Evolutionary conservation across 1,140 invertebrate genomes (phyloP).

Genomic region (Musca vetustissima): DNA sequence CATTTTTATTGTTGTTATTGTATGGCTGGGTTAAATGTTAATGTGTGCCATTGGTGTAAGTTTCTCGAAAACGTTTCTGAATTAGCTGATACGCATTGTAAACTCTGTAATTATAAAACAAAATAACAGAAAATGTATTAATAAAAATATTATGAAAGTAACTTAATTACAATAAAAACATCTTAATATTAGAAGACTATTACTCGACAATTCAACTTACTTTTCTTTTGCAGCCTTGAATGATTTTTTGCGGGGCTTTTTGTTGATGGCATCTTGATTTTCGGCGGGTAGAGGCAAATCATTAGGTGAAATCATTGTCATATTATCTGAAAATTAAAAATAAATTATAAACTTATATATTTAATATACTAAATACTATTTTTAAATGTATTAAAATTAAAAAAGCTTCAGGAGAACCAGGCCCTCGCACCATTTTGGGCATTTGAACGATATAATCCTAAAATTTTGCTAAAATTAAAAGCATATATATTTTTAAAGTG

Average conservation of each 20-base stretch:
- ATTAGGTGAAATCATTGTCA: constrained; percentile 62
- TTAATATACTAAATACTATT: no score
- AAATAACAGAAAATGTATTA: constrained; percentile 8
- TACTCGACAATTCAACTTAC: constrained; percentile 36
- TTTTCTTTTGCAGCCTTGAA: constrained; percentile 55
- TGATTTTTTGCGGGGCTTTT: constrained; percentile 58
- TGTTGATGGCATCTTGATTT: constrained; percentile 51
- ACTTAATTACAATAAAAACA: not conserved
- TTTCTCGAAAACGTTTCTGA: constrained; percentile 69
- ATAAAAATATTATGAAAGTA: no score
- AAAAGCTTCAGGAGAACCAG: no score
- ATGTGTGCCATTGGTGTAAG: constrained; percentile 58
- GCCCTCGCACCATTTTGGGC: no score
- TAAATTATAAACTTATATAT: no score
- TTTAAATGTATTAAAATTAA: no score
- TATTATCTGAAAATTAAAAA: constrained; percentile 38
- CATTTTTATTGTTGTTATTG: constrained; percentile 1
- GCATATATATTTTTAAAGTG: no score
- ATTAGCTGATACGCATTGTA: constrained; percentile 70
- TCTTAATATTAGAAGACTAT: no score
- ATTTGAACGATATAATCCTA: no score
- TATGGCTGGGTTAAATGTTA: constrained; percentile 5
- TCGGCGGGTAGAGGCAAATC: constrained; percentile 54
- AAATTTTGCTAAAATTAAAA: no score
- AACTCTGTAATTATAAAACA: constrained; percentile 53